Evolutionary conservation across 2,797 vertebrate species (phyloP), one percentile per base, ranked within the genome.

Genomic region (Melanotaenia boesemani): DNA sequence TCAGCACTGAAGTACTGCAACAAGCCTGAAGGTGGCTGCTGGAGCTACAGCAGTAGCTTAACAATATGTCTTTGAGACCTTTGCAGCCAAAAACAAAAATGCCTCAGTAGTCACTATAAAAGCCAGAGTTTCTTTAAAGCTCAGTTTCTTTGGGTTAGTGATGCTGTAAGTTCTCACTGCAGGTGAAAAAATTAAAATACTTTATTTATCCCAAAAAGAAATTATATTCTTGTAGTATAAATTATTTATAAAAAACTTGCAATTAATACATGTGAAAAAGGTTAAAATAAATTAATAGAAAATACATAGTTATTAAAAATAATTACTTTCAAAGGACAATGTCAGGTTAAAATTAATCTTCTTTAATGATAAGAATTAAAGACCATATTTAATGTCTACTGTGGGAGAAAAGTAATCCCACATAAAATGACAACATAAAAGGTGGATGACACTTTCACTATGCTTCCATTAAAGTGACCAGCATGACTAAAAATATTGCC

Each of bases 11-110:
- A 80, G 22, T 82, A 70, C 72, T 46, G 8, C 65, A 57, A 61
- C 11, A 32, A 64, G 4, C 83, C 81, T 81, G 80, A 80, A 67
- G 72, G 77, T 84, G 81, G 80, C 76, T 81, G 70, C 48, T 39
- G 6, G 63, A 64, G 72, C 73, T 63, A 30, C 66, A 74, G 75
- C 32, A 77, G 18, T 30, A 39, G 24, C 55, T 18, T 13, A 6
- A 34, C 18, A 44, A 11, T 34, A 10, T 63, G 50, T 55, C 52
- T 68, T 61, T 41, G 26, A 68, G 18, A 63, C 26, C n/a, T 26
- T 46, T 36, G n/a, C 6, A 18, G 44, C 5, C 22, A 52, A 50
- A 30, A 64, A 58, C 9, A 48, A 63, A 48, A 48, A 63, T 12
- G 61, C 4, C 62, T 32, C 41, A 63, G 4, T 18, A 48, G 39